Percentiles rank a stretch among this genome's conserved stretches.
Conservation (phyloP, 2,888 invertebrate genomes). For the Cecidostiba fungosa region DNA sequence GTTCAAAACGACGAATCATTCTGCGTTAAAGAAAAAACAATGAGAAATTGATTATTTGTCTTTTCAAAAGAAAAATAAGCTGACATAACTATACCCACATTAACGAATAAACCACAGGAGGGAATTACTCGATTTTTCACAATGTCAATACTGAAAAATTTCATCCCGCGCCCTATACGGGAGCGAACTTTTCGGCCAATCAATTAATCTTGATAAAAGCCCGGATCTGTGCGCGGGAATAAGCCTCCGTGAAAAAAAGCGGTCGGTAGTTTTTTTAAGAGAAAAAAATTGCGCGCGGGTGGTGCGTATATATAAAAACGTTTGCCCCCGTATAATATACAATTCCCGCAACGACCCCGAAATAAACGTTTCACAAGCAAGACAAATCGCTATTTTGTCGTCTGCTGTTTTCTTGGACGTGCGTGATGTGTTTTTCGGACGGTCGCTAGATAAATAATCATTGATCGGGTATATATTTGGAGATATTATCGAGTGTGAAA, state of each 20-base stretch:
- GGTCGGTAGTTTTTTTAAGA: not conserved
- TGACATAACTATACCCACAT: not conserved
- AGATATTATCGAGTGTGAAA: not conserved
- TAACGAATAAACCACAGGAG: not conserved
- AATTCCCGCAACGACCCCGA: not conserved
- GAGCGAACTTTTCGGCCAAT: not conserved
- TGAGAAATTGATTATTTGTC: not conserved
- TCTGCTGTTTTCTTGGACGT: not conserved
- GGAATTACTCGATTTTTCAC: not conserved
- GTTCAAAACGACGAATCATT: not conserved
- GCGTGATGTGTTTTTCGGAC: not conserved
- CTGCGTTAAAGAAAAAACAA: not conserved
- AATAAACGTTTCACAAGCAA: constrained; percentile 34
- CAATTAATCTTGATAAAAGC: constrained; percentile 19
- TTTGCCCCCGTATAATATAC: not conserved
- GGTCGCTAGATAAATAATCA: constrained; percentile 11
- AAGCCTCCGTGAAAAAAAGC: not conserved
- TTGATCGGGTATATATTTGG: constrained; percentile 2
- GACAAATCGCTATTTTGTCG: constrained; percentile 20
- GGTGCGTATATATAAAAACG: not conserved
- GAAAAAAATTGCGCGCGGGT: not conserved
- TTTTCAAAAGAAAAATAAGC: not conserved
- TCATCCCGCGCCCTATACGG: not conserved
- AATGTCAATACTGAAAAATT: not conserved
- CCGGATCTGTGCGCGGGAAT: not conserved